phyloP scores from a whole-genome alignment of 1,140 invertebrate species.

The Ceratosolen solmsi region DNA sequence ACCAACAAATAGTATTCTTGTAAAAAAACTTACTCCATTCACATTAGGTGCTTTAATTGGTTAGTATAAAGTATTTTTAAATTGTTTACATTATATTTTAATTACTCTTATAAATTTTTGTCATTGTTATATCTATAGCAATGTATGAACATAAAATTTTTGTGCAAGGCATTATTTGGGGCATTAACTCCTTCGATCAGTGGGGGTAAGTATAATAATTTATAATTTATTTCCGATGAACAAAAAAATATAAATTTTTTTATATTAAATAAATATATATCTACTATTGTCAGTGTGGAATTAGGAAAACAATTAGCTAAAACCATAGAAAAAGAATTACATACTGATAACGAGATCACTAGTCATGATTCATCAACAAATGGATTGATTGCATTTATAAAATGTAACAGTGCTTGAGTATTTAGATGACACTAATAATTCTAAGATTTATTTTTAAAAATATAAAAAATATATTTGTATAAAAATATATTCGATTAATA shows the following conservation, averaged over 20 bases:
- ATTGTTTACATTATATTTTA: constrained; percentile 42
- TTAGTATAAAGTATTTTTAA: constrained; percentile 70
- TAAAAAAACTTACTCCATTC: constrained; percentile 94
- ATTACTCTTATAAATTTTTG: not conserved
- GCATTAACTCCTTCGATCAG: constrained; percentile 99
- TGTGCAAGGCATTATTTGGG: constrained; percentile 98
- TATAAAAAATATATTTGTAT: not conserved
- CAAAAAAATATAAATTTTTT: constrained; percentile 35
- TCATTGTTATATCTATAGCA: constrained; percentile 78
- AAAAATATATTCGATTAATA: not conserved
- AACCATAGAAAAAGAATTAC: constrained; percentile 94
- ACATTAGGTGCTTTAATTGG: constrained; percentile 96
- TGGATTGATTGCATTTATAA: constrained; percentile 88
- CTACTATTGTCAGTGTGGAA: constrained; percentile 83
- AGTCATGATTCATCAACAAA: constrained; percentile 88
- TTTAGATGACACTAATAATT: not conserved
- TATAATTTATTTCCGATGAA: constrained; percentile 45
- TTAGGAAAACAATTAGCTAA: constrained; percentile 98
- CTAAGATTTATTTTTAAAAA: too few species aligned
- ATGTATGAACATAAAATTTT: constrained; percentile 99
- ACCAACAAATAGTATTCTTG: constrained; percentile 98
- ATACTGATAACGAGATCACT: constrained; percentile 75
- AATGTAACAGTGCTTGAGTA: constrained; percentile 68
- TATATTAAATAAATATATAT: constrained; percentile 40
- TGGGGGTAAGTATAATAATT: constrained; percentile 87